These are phyloP conservation scores for Plecturocebus donacophilus DNA, from an alignment of 2,113 vertebrate species.

Conservation along the genomic window DNA sequence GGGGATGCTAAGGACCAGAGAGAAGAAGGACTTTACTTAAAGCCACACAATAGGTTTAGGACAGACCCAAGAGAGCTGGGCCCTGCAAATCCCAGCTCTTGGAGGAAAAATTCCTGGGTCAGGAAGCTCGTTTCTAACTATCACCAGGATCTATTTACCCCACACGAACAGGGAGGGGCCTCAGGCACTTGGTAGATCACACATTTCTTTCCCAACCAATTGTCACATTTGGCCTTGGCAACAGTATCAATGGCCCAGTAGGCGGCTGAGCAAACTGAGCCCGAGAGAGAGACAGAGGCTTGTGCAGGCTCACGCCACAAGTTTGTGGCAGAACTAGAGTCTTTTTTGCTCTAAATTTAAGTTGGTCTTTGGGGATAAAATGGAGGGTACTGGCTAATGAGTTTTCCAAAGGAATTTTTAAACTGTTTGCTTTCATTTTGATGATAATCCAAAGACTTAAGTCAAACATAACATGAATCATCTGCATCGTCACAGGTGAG, in stretches of 20 bases:
- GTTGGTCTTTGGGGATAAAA: neutral
- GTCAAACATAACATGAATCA: neutral
- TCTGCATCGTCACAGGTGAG: neutral
- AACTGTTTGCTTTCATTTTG: constrained; percentile 2
- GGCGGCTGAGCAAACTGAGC: neutral
- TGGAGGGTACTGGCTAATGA: neutral
- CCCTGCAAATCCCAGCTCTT: neutral
- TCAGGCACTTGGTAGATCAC: neutral
- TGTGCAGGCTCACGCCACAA: neutral
- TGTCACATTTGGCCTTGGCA: neutral
- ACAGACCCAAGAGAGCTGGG: neutral
- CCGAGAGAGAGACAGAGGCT: neutral
- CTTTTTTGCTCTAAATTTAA: neutral
- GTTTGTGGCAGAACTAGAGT: neutral
- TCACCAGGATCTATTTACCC: neutral
- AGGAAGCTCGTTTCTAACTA: neutral
- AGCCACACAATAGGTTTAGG: neutral
- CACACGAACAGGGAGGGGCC: too few relatives aligned
- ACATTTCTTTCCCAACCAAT: neutral
- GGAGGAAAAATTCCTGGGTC: neutral
- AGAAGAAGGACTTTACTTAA: neutral
- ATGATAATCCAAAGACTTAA: neutral
- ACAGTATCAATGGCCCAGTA: neutral
- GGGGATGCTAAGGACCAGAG: neutral
- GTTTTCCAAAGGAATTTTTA: neutral